Evolutionary conservation across 1,140 invertebrate species (phyloP).

Genomic region (Drosophila novamexicana): DNA sequence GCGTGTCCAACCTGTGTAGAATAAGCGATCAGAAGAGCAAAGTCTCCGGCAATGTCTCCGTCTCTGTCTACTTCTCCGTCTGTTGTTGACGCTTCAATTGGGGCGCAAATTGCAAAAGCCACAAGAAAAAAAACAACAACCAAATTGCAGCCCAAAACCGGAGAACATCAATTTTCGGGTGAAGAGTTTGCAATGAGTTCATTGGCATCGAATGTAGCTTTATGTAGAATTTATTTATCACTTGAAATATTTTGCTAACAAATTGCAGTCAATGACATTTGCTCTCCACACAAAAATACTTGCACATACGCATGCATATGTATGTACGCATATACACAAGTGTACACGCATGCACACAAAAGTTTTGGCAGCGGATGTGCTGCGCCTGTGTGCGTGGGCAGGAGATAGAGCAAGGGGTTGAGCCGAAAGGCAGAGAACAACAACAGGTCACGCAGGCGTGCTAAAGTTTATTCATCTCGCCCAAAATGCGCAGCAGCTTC

Average conservation of each 20-base stretch:
- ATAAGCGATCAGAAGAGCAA: not conserved
- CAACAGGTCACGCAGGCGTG: slow-evolving; percentile 77
- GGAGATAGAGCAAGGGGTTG: not conserved
- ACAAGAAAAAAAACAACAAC: slow-evolving; percentile 6
- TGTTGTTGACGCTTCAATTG: slow-evolving; percentile 56
- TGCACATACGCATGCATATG: slow-evolving; percentile 20
- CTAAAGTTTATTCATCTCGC: slow-evolving; percentile 77
- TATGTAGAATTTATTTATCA: slow-evolving; percentile 80
- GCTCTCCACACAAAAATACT: slow-evolving; percentile 27
- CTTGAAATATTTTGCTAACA: slow-evolving; percentile 81
- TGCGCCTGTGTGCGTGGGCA: slow-evolving; percentile 43
- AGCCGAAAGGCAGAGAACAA: slow-evolving; percentile 14
- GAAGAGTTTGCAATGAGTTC: slow-evolving; percentile 55
- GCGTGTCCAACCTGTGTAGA: slow-evolving; percentile 63
- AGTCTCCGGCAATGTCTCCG: slow-evolving; percentile 23
- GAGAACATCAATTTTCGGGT: slow-evolving; percentile 35
- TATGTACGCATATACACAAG: slow-evolving; percentile 9
- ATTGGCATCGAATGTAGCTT: slow-evolving; percentile 47
- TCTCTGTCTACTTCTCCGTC: slow-evolving; percentile 6
- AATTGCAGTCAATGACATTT: slow-evolving; percentile 84
- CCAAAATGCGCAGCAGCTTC: slow-evolving; percentile 71
- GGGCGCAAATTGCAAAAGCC: slow-evolving; percentile 62
- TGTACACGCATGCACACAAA: slow-evolving; percentile 10
- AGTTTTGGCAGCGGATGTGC: slow-evolving; percentile 60
- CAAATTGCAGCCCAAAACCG: slow-evolving; percentile 39